Evolutionary conservation across 2,888 invertebrate genomes (phyloP), one percentile per base, ranked within the genome.

Genomic region (Mylabris sibirica): DNA sequence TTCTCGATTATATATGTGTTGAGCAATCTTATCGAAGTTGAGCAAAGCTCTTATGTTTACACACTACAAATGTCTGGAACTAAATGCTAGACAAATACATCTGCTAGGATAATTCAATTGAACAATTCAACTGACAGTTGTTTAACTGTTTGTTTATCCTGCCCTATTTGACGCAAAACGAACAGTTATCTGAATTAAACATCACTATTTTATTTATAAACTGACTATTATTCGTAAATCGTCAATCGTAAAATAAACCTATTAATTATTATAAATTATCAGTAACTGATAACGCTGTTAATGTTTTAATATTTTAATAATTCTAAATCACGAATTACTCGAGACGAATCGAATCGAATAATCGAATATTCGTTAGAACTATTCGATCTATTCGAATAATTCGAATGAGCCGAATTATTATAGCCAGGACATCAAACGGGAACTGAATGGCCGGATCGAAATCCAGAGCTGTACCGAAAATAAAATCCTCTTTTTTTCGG

Each of bases 81-180:
- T 74, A 75, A 75, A 74, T 70, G 72, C 63, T 74, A 75, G 69
- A 68, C 70, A 75, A 75, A 75, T 74, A 75, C 75, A 74, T 75
- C 74, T 72, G 68, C 68, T 64, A 67, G 34, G 67, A 72, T 75
- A 75, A 75, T 75, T 75, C 73, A 74, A 74, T 75, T 75, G 73
- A 73, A 72, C 72, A 68, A 68, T 66, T 66, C 72, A 71, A 67
- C 68, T 74, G 74, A 74, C 73, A 73, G 73, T 24, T 53, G 53
- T 69, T 73, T 71, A 73, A 73, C 74, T 70, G 69, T 71, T 72
- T 73, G 75, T 75, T 75, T 74, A 72, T 72, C 75, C 72, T 71
- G 62, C 68, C 60, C 72, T 67, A 63, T 73, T 75, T 69, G 72
- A 73, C 44, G 12, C 44, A 44, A 30, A 44, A 44, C 17, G 17